A percentile compares a stretch with the other conserved stretches of the same genome.
These are phyloP conservation scores for Botrylloides violaceus DNA, from an alignment of 23 tunicate genomes.

Conservation along the genomic window DNA sequence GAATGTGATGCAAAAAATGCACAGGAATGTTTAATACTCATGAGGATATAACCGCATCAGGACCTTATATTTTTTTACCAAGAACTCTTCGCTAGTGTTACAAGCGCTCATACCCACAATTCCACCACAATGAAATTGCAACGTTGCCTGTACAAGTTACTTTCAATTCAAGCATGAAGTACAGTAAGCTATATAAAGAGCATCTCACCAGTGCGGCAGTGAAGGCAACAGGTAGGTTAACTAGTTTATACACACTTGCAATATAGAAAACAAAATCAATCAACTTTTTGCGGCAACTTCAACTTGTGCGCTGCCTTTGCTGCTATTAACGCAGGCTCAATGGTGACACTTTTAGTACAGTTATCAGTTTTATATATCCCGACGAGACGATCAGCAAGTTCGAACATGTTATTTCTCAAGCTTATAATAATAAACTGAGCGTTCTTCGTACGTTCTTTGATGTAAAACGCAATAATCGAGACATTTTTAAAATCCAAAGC, in stretches of 20 bases:
- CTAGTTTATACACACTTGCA: not conserved
- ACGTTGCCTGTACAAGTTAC: not conserved
- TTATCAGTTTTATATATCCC: conserved; percentile 98
- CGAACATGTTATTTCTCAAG: conserved; percentile 94
- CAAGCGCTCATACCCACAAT: no score
- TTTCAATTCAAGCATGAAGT: not conserved
- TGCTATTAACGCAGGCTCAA: conserved; percentile 43
- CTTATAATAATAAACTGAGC: conserved; percentile 93
- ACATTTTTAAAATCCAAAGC: conserved; percentile 95
- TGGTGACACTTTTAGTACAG: conserved; percentile 77
- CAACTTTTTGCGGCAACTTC: no score
- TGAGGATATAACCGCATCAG: no score
- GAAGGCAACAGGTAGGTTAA: not conserved
- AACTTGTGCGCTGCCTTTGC: conserved; percentile 7
- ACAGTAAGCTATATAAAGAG: not conserved
- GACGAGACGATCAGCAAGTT: conserved; percentile 74
- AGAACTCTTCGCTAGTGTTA: no score
- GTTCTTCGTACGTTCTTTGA: conserved; percentile 66
- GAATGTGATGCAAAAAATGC: no score
- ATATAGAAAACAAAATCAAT: not conserved
- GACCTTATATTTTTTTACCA: no score
- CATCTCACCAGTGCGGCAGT: not conserved
- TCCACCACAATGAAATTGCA: no score
- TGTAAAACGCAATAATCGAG: conserved; percentile 84
- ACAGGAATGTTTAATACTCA: no score